phyloP scores from a whole-genome alignment of 2,888 invertebrate species.

The Plebejus melissa region DNA sequence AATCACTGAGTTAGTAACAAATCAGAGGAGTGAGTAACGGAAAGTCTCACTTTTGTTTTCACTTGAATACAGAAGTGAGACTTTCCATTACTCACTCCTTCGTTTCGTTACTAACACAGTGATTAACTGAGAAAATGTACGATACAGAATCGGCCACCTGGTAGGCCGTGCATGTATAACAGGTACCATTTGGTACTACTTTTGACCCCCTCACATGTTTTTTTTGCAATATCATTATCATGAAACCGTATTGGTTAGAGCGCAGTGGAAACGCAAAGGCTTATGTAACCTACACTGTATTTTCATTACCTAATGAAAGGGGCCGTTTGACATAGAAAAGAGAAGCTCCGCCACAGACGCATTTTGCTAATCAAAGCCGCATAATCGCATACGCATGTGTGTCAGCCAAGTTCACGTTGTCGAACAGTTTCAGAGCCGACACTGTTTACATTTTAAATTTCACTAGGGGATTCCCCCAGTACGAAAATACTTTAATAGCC shows the following conservation, averaged over 20 bases:
- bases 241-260: background rate
- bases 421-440: conserved; percentile 39
- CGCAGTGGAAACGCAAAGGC: conserved; percentile 11
- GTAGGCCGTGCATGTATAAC: background rate
- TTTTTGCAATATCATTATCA: background rate
- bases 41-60: too few species aligned
- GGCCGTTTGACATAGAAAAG: conserved; percentile 45
- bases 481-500: conserved; percentile 59
- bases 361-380: conserved; percentile 58
- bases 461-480: conserved; percentile 48
- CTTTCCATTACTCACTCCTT: too few species aligned
- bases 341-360: conserved; percentile 44
- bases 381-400: conserved; percentile 44
- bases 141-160: too few species aligned
- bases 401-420: background rate
- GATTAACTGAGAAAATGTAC: too few species aligned
- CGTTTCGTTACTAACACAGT: too few species aligned
- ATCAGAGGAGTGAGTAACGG: too few species aligned
- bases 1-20: too few species aligned
- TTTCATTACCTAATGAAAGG: conserved; percentile 43
- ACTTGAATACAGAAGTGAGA: too few species aligned
- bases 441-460: conserved; percentile 63
- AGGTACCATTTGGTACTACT: too few species aligned
- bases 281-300: conserved; percentile 40
- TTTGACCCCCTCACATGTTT: background rate